Evolutionary conservation across 2,113 vertebrate species (phyloP).

Genomic region (Mystacornis crossleyi): DNA sequence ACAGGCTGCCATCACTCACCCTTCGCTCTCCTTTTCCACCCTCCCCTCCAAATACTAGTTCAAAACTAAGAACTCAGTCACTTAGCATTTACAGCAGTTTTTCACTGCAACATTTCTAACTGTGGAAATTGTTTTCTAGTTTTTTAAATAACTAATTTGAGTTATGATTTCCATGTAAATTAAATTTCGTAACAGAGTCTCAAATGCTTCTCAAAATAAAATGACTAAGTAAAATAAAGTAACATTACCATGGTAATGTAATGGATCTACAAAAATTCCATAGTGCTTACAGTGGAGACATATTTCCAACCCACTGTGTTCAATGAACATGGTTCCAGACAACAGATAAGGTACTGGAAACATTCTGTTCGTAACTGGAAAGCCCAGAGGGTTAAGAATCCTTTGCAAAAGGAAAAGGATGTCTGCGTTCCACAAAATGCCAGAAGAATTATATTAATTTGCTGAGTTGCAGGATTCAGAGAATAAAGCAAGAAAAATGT

Average conservation of each 20-base stretch:
- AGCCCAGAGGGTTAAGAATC: background rate
- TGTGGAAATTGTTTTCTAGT: background rate
- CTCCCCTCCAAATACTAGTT: background rate
- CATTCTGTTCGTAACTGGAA: constrained; percentile 2
- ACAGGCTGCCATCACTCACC: background rate
- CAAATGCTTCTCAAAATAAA: background rate
- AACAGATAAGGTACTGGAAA: background rate
- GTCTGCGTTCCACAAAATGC: constrained; percentile 24
- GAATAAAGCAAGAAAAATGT: background rate
- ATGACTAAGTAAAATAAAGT: background rate
- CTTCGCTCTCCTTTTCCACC: background rate
- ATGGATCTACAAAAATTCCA: background rate
- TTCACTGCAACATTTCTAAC: background rate
- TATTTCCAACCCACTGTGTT: background rate
- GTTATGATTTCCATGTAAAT: background rate
- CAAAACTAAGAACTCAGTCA: background rate
- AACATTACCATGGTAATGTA: background rate
- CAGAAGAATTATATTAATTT: background rate
- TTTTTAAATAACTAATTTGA: background rate
- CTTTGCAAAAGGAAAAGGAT: constrained; percentile 21
- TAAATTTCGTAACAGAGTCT: background rate
- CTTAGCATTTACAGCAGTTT: background rate
- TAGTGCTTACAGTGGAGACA: background rate
- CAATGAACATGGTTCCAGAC: background rate
- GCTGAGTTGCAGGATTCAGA: background rate